phyloP scores from a whole-genome alignment of 1,140 invertebrate species.

The Chelonus insularis region DNA sequence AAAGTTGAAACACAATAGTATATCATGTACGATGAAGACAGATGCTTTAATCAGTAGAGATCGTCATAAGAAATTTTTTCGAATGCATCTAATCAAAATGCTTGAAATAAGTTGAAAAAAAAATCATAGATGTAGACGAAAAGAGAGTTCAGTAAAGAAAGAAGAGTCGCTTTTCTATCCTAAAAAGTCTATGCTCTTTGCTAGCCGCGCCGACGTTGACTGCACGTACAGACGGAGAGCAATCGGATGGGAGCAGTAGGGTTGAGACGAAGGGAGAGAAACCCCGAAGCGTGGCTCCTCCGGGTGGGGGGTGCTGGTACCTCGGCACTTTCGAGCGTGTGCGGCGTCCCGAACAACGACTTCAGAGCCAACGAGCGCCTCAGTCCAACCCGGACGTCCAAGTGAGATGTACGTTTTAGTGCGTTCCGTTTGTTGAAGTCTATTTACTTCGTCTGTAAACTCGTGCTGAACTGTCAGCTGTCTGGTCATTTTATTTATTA shows the following conservation, averaged over 20 bases:
- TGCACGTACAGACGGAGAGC: background rate
- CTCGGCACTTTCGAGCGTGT: conserved; percentile 38
- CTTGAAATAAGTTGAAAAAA: too few relatives aligned
- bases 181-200: background rate
- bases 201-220: background rate
- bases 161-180: background rate
- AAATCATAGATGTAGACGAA: background rate
- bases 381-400: conserved; percentile 56
- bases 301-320: conserved; percentile 46
- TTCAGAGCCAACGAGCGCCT: conserved; percentile 23
- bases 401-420: conserved; percentile 44
- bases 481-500: too few relatives aligned
- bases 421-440: background rate
- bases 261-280: conserved; percentile 23
- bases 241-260: conserved; percentile 5
- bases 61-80: background rate
- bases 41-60: background rate
- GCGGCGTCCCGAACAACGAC: conserved; percentile 30
- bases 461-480: background rate
- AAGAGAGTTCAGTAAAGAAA: conserved; percentile 5
- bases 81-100: background rate
- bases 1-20: background rate
- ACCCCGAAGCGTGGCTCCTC: conserved; percentile 47
- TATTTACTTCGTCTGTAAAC: too few relatives aligned
- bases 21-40: background rate